Evolutionary conservation across 1,140 invertebrate genomes (phyloP).

Genomic region (Neodiprion virginianus): DNA sequence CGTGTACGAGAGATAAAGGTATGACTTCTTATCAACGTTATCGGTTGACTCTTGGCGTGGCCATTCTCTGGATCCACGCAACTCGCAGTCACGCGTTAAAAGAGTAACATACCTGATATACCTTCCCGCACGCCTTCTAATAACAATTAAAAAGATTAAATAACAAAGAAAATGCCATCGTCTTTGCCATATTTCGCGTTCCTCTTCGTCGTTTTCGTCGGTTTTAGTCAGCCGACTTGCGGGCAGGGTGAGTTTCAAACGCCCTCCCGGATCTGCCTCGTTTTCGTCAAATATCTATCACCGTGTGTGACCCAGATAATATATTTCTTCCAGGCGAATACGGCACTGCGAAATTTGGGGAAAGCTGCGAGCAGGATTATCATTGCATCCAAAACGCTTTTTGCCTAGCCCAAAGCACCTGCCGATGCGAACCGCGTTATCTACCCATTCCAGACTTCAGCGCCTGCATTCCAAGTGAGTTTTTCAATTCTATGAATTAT

Average conservation of each 20-base stretch:
- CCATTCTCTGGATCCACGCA: background rate
- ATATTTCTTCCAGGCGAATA: conserved; percentile 19
- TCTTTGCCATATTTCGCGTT: background rate
- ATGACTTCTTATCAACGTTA: background rate
- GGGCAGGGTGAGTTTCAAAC: background rate
- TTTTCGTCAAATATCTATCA: background rate
- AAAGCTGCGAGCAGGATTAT: conserved; percentile 32
- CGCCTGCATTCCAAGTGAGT: conserved; percentile 39
- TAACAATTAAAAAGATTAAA: background rate
- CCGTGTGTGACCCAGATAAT: conserved; percentile 10
- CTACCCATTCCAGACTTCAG: conserved; percentile 29
- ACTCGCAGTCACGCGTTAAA: background rate
- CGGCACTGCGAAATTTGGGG: conserved; percentile 12
- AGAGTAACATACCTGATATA: no score
- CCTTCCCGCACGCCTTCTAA: no score
- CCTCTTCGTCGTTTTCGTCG: background rate
- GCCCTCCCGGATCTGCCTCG: background rate
- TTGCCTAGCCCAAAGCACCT: conserved; percentile 31
- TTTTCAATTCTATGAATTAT: background rate
- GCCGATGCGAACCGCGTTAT: conserved; percentile 34
- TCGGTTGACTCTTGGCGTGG: conserved; percentile 6
- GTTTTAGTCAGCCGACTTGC: background rate
- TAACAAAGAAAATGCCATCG: background rate
- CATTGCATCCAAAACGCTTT: conserved; percentile 37
- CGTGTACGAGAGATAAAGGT: no score